Evolutionary conservation across 1,140 invertebrate species (phyloP).

Genomic region (Nephila pilipes): DNA sequence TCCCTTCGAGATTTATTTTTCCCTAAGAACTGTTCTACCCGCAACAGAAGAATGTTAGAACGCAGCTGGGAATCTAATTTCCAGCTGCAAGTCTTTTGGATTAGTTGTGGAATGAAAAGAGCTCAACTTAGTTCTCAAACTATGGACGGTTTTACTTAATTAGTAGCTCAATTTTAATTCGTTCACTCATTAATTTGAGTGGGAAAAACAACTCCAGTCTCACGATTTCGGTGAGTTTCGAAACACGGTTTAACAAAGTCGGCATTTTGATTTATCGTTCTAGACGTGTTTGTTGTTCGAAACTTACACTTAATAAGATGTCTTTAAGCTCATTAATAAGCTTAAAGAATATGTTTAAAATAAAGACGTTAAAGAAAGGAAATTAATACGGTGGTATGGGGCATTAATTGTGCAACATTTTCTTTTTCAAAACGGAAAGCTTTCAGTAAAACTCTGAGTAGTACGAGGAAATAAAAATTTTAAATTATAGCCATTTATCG

Average conservation of each 20-base stretch:
- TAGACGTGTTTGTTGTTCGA: background rate
- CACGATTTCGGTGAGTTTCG: background rate
- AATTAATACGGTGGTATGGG: no score
- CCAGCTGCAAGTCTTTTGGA: background rate
- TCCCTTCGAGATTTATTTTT: constrained; percentile 17
- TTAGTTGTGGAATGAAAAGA: background rate
- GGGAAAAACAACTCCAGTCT: constrained; percentile 9
- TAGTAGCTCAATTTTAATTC: constrained; percentile 31
- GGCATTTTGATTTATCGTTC: background rate
- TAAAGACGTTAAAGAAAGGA: background rate
- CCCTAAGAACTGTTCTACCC: background rate
- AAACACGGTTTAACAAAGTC: background rate
- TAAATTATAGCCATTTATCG: no score
- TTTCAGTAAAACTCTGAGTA: no score
- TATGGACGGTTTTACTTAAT: constrained; percentile 17
- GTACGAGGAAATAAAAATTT: no score
- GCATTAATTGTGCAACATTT: no score
- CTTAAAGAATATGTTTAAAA: background rate
- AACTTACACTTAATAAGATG: constrained; percentile 2
- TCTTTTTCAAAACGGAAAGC: no score
- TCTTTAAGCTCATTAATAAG: constrained; percentile 13
- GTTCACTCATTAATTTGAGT: background rate
- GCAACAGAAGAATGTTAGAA: background rate
- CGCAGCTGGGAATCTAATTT: constrained; percentile 1
- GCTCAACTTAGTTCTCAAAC: background rate